A percentile compares a stretch with the other conserved stretches of the same genome.
phyloP scores from a whole-genome alignment of 2,113 vertebrate species.

The Heterochromis multidens region DNA sequence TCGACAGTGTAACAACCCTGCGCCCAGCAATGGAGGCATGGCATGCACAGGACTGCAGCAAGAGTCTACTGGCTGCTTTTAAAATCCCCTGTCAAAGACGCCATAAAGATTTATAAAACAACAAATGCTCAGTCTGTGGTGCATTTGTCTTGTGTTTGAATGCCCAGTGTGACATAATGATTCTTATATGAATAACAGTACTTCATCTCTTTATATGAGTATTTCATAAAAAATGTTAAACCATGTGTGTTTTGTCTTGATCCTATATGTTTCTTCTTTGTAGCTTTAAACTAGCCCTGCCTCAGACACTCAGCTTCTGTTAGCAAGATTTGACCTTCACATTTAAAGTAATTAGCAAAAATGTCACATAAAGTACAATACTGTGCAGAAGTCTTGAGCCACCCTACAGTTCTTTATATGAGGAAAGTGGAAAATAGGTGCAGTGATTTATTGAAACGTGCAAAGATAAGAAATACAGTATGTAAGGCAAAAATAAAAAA shows the following conservation, averaged over 20 bases:
- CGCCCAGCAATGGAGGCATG: conserved; percentile 71
- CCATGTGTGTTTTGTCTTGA: neutral
- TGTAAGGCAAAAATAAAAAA: neutral
- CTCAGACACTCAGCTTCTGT: neutral
- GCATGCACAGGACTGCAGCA: conserved; percentile 74
- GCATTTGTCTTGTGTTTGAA: neutral
- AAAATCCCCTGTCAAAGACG: neutral
- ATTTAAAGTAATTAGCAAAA: neutral
- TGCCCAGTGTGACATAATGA: neutral
- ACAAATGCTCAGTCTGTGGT: neutral
- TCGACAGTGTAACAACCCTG: conserved; percentile 85
- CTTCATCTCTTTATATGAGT: neutral
- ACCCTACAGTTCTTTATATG: no score
- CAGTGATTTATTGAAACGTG: neutral
- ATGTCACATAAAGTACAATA: neutral
- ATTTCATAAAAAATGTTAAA: neutral
- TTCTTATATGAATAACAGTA: neutral
- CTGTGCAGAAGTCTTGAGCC: neutral
- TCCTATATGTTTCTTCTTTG: neutral
- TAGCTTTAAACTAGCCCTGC: neutral
- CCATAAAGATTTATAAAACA: neutral
- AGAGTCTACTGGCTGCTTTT: conserved; percentile 77
- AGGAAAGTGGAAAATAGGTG: neutral
- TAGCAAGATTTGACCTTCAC: neutral
- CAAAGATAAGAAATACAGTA: neutral